Conservation (phyloP, 2,797 vertebrate species). For the Phaenicophaeus curvirostris region DNA sequence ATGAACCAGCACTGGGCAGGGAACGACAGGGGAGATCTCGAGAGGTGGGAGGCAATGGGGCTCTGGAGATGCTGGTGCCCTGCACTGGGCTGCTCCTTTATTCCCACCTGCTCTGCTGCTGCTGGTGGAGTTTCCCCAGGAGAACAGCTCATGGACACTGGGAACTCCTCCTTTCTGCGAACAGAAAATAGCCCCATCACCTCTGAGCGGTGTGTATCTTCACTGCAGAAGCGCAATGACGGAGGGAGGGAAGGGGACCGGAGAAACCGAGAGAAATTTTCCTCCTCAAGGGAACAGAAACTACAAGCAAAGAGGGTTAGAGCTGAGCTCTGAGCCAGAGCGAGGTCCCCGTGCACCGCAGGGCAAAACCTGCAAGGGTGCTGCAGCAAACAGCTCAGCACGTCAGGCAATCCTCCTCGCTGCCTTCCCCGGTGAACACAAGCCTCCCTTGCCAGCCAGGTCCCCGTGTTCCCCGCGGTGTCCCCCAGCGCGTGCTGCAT, state of each 20-base stretch:
- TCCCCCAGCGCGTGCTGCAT: background rate
- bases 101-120: background rate
- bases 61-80: background rate
- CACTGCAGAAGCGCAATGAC: slow-evolving; percentile 1
- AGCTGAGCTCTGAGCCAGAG: background rate
- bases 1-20: background rate
- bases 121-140: background rate
- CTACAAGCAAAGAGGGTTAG: background rate
- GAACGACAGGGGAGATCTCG: background rate
- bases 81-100: background rate
- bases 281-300: background rate
- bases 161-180: background rate
- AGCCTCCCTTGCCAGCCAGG: background rate
- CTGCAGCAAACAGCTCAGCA: background rate
- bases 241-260: background rate
- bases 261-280: background rate
- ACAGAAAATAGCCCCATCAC: background rate
- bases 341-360: rapidly evolving
- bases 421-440: rapidly evolving
- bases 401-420: rapidly evolving
- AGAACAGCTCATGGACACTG: background rate
- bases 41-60: background rate
- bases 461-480: background rate
- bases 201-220: background rate
- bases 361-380: background rate